These are phyloP conservation scores for Chelidonichthys spinosus DNA, from an alignment of 2,797 vertebrate species.

Conservation along the genomic window DNA sequence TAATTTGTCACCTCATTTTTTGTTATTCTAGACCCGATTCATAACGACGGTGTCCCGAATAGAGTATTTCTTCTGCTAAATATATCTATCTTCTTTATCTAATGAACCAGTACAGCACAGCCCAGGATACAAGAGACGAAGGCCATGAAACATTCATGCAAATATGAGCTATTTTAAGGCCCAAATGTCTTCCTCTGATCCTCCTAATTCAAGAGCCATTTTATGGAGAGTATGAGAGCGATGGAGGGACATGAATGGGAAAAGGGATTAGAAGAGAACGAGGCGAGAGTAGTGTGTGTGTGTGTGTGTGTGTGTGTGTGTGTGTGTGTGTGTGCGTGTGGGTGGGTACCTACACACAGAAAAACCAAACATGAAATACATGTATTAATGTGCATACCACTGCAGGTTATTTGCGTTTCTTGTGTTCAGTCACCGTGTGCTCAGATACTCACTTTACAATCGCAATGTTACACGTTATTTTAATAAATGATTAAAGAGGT, in stretches of 20 bases:
- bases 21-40: slow-evolving; percentile 10
- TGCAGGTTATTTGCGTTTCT: slow-evolving; percentile 58
- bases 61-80: slow-evolving; percentile 10
- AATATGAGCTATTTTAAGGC: slow-evolving; percentile 78
- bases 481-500: slow-evolving; percentile 15
- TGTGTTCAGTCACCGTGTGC: slow-evolving; percentile 20
- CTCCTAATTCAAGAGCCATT: slow-evolving; percentile 78
- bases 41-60: slow-evolving; percentile 18
- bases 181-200: slow-evolving; percentile 68
- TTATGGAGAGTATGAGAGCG: slow-evolving; percentile 63
- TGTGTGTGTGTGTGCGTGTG: slow-evolving; percentile 5
- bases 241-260: slow-evolving; percentile 58
- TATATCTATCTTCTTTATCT: slow-evolving; percentile 16
- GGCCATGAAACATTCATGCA: slow-evolving; percentile 75
- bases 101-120: slow-evolving; percentile 22
- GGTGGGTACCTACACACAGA: slow-evolving; percentile 1
- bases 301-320: slow-evolving; percentile 16
- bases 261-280: slow-evolving; percentile 66
- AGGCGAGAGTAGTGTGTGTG: slow-evolving; percentile 30
- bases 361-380: slow-evolving; percentile 16
- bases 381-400: slow-evolving; percentile 36
- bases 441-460: slow-evolving; percentile 25
- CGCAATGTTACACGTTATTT: slow-evolving; percentile 16
- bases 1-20: neutral
- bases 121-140: slow-evolving; percentile 39